Evolutionary conservation across 2,888 invertebrate genomes (phyloP), one percentile per base, ranked within the genome.

Genomic region (Himalopsyche tibetana): DNA sequence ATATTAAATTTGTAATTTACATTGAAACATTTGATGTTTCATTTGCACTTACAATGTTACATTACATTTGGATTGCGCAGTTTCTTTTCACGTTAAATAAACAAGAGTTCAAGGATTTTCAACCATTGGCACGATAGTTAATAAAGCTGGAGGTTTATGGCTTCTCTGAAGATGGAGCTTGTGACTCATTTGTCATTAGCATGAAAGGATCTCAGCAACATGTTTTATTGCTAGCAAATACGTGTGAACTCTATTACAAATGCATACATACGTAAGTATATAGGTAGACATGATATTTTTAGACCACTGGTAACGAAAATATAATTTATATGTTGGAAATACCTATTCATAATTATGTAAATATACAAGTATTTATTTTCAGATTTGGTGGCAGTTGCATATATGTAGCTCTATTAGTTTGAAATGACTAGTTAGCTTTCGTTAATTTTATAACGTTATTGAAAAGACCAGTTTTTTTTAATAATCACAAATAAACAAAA

Each of bases 111-210:
- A 74, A 74, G 74, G 38, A 15, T 74, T 36, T 28, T 74, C 12
- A 12, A 12, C 74, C 74, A 74, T 74, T 12, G 28, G 8, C 74
- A 38, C 38, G 28, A 36, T 9, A 74, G 36, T 74, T 38, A 36
- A 74, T 74, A 74, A 74, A 74, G 38, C 74, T 74, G 38, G 74
- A 74, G 74, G 74, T 74, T 74, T 74, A 74, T 74, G 38, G 74
- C 38, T 6, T 74, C 12, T 36, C 74, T 74, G 74, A 74, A 74
- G 38, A 74, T 74, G 74, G 74, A 74, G 38, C 15, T 12, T 38
- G n/a, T n/a, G 74, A 74, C 74, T 74, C 38, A 74, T 74, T 74
- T 74, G 74, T 74, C 74, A 74, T 74, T 38, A 3, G 28, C 74
- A 74, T 74, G 12, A 74, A 74, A 36, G 38, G 74, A 74, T 74